Conservation (phyloP, 1,140 invertebrate species). For the Drosophila nasuta region DNA sequence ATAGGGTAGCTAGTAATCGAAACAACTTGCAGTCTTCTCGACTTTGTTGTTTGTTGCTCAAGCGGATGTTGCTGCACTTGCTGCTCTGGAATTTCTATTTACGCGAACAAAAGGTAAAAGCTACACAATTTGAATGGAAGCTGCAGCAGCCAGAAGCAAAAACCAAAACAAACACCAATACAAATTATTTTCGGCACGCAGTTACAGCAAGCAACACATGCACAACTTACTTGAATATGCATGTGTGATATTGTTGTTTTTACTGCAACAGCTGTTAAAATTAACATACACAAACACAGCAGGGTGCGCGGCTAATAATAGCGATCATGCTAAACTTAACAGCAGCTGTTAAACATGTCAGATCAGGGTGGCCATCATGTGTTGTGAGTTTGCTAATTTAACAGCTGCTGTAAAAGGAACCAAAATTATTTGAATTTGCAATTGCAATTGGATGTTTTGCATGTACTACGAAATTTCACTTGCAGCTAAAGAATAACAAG, state of each 20-base stretch:
- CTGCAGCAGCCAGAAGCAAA: neutral
- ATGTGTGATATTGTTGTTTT: constrained; percentile 37
- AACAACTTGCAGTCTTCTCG: neutral
- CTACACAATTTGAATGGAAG: constrained; percentile 38
- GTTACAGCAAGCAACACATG: neutral
- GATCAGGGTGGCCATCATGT: neutral
- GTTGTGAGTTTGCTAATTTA: neutral
- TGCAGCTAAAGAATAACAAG: constrained; percentile 31
- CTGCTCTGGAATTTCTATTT: constrained; percentile 51
- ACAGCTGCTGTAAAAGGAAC: constrained; percentile 4
- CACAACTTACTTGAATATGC: neutral
- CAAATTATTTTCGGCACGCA: constrained; percentile 29
- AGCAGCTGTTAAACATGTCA: constrained; percentile 20
- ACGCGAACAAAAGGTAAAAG: constrained; percentile 40
- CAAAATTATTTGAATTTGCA: constrained; percentile 24
- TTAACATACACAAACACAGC: constrained; percentile 23
- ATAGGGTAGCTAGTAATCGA: neutral
- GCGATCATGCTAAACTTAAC: constrained; percentile 49
- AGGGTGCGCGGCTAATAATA: constrained; percentile 38
- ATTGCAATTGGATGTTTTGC: constrained; percentile 29
- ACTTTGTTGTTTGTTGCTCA: constrained; percentile 12
- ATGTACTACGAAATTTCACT: constrained; percentile 33
- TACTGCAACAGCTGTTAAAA: constrained; percentile 47
- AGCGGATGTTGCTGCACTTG: constrained; percentile 52
- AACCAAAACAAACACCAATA: neutral